Evolutionary conservation across 2,113 vertebrate genomes (phyloP).

Genomic region (Scartelaos histophorus): DNA sequence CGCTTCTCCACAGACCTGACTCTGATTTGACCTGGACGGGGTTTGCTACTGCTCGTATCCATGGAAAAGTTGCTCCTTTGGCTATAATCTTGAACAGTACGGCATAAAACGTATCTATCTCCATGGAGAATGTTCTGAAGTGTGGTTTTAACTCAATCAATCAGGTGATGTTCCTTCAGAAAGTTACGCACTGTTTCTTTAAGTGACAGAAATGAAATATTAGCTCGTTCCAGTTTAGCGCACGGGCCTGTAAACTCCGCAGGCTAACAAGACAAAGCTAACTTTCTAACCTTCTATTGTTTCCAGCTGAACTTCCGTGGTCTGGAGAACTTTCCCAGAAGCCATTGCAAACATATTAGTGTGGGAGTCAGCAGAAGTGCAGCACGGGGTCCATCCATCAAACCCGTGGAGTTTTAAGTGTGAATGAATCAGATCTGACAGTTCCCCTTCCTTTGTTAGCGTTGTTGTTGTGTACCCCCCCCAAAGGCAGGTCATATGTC

Average conservation of each 20-base stretch:
- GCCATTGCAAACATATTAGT: conserved; percentile 12
- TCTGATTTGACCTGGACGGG: no score
- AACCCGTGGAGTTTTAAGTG: conserved; percentile 20
- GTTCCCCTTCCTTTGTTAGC: conserved; percentile 22
- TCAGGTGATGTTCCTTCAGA: no score
- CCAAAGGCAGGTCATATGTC: conserved; percentile 33
- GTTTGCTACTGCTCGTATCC: no score
- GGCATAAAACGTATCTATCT: no score
- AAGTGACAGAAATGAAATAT: no score
- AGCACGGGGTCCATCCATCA: conserved; percentile 9
- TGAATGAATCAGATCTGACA: conserved; percentile 26
- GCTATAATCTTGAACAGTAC: no score
- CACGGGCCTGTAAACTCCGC: background rate
- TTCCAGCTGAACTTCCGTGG: background rate
- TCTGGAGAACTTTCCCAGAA: background rate
- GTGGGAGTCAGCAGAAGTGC: conserved; percentile 6
- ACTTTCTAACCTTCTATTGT: background rate
- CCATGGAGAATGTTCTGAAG: no score
- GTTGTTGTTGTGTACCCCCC: conserved; percentile 30
- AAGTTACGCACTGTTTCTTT: no score
- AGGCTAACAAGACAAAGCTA: background rate
- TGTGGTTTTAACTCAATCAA: no score
- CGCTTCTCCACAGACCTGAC: no score
- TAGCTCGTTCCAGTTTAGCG: background rate
- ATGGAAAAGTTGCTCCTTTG: no score